These are phyloP conservation scores for Lasioglossum leucozonium DNA, from an alignment of 2,888 invertebrate genomes.

Conservation along the genomic window DNA sequence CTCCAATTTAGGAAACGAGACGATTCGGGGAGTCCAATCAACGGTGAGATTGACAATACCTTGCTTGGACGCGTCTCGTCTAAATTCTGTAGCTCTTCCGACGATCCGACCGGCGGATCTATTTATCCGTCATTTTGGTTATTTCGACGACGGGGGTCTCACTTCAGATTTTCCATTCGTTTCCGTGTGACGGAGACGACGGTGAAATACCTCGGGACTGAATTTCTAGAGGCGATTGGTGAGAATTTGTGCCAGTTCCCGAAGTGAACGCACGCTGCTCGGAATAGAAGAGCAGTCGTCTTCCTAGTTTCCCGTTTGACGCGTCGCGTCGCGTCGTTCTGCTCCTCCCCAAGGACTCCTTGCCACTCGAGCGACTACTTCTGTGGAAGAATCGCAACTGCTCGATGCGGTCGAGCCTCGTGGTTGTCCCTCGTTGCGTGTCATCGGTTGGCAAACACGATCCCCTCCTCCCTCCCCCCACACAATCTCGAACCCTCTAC, in stretches of 20 bases:
- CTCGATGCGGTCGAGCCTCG: slow-evolving; percentile 19
- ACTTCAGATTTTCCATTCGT: neutral
- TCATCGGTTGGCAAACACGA: slow-evolving; percentile 42
- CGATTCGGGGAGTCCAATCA: slow-evolving; percentile 37
- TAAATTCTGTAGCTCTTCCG: slow-evolving; percentile 21
- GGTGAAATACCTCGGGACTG: too few species aligned
- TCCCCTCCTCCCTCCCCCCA: too few species aligned
- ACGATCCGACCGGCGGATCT: neutral
- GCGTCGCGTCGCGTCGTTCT: slow-evolving; percentile 14
- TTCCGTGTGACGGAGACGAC: too few species aligned
- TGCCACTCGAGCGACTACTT: slow-evolving; percentile 44
- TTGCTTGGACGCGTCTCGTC: slow-evolving; percentile 47
- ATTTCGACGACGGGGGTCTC: neutral
- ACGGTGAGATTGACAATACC: slow-evolving; percentile 70
- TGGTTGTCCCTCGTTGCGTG: slow-evolving; percentile 45
- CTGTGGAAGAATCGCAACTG: slow-evolving; percentile 28
- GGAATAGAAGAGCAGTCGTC: slow-evolving; percentile 19
- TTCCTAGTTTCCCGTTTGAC: slow-evolving; percentile 49
- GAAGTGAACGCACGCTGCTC: neutral
- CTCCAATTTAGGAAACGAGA: slow-evolving; percentile 50
- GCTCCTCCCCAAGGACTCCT: slow-evolving; percentile 58
- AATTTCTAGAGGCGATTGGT: neutral
- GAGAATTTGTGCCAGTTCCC: neutral
- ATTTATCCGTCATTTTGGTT: slow-evolving; percentile 1
- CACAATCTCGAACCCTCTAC: neutral